Evolutionary conservation across 2,113 vertebrate species (phyloP).

Genomic region (Columba janthina): DNA sequence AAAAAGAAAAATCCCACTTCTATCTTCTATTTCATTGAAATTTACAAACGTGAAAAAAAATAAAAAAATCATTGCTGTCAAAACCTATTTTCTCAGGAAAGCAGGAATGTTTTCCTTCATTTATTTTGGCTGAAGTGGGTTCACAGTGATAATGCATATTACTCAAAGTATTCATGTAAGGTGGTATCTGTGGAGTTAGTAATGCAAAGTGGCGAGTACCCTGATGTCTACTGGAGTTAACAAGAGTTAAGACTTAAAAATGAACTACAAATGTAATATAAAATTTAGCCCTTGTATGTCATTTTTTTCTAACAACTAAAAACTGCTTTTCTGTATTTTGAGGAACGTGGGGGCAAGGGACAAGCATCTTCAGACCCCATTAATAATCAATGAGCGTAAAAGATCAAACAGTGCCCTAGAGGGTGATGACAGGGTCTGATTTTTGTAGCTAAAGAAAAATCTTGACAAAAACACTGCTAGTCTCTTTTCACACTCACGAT

Average conservation of each 20-base stretch:
- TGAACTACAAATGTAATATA: not conserved
- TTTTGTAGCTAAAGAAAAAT: not conserved
- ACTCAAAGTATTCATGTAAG: not conserved
- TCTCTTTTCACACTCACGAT: not conserved
- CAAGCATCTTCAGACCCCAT: not conserved
- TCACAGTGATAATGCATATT: not conserved
- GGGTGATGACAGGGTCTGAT: accelerated
- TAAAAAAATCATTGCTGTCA: not conserved
- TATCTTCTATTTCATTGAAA: not conserved
- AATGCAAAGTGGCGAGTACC: not conserved
- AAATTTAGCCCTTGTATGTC: not conserved
- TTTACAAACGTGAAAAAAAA: not conserved
- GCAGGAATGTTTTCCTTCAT: not conserved
- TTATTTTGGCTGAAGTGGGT: not conserved
- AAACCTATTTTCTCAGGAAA: not conserved
- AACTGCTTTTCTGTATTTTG: not conserved
- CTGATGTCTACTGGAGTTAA: not conserved
- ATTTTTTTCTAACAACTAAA: not conserved
- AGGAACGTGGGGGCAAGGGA: not conserved
- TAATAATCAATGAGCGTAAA: not conserved
- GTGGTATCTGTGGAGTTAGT: not conserved
- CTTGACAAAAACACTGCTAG: not conserved
- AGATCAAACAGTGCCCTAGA: not conserved
- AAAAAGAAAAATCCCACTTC: not conserved
- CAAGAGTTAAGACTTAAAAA: not conserved